phyloP scores from a whole-genome alignment of 1,140 invertebrate genomes.

The Philaenus spumarius region DNA sequence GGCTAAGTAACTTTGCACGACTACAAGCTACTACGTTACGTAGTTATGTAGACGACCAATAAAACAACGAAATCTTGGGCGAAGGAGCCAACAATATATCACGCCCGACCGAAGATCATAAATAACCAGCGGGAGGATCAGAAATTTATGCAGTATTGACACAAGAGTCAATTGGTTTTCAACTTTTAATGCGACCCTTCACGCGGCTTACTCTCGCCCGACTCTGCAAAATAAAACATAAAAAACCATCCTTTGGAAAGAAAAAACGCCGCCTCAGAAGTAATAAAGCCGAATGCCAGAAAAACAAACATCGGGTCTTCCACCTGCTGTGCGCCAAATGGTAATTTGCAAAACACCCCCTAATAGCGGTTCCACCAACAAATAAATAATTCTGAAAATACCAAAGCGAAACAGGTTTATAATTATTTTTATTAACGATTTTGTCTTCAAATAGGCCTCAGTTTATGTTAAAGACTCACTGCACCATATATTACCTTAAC shows the following conservation, averaged over 20 bases:
- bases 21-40: too few species aligned
- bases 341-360: conserved; percentile 6
- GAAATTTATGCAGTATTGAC: conserved; percentile 13
- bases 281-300: not conserved
- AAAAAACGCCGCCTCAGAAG: not conserved
- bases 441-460: too few species aligned
- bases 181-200: conserved; percentile 7
- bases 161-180: conserved; percentile 8
- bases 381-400: too few species aligned
- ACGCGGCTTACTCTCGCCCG: not conserved
- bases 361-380: not conserved
- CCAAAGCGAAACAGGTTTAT: too few species aligned
- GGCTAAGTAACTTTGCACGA: too few species aligned
- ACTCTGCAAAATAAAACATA: conserved; percentile 1
- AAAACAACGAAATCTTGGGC: too few species aligned
- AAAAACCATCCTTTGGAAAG: conserved; percentile 7
- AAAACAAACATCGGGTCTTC: conserved; percentile 3
- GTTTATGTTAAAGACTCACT: too few species aligned
- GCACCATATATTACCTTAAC: too few species aligned
- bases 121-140: not conserved
- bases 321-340: not conserved
- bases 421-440: too few species aligned
- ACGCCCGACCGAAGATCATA: not conserved
- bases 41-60: too few species aligned
- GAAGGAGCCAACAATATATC: conserved; percentile 1